These are phyloP conservation scores for Grammomys surdaster DNA, from an alignment of 2,113 vertebrate species.

Conservation along the genomic window DNA sequence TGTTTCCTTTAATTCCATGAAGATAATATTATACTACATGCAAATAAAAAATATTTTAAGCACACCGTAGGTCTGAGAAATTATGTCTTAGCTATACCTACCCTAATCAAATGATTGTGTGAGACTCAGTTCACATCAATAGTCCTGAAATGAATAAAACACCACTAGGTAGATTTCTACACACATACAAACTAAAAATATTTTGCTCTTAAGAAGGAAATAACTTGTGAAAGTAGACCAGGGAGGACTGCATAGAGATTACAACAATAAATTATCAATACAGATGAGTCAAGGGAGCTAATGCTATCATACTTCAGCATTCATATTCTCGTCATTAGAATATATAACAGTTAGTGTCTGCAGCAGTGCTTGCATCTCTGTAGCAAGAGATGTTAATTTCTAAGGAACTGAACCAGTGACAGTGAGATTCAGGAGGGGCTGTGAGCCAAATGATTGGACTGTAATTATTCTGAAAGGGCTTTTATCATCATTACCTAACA, in stretches of 20 bases:
- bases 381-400: constrained; percentile 55
- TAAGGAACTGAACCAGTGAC: background rate
- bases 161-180: constrained; percentile 37
- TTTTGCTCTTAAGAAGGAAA: constrained; percentile 27
- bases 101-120: background rate
- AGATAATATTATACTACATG: background rate
- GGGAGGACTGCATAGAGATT: constrained; percentile 58
- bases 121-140: constrained; percentile 22
- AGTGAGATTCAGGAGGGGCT: constrained; percentile 66
- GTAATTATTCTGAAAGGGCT: constrained; percentile 80
- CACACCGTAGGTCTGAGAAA: background rate
- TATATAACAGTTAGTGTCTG: constrained; percentile 32
- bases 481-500: constrained; percentile 81
- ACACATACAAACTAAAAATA: background rate
- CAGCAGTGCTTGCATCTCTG: background rate
- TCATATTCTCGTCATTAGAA: constrained; percentile 65
- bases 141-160: constrained; percentile 31
- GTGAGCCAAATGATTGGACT: constrained; percentile 69
- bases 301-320: constrained; percentile 55
- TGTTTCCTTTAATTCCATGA: background rate
- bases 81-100: background rate
- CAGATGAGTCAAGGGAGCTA: constrained; percentile 45
- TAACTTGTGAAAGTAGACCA: background rate
- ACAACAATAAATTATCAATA: constrained; percentile 56
- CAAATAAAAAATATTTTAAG: constrained; percentile 36